Conservation (phyloP, 2,888 invertebrate species). For the Cryptocheilus praepositus region DNA sequence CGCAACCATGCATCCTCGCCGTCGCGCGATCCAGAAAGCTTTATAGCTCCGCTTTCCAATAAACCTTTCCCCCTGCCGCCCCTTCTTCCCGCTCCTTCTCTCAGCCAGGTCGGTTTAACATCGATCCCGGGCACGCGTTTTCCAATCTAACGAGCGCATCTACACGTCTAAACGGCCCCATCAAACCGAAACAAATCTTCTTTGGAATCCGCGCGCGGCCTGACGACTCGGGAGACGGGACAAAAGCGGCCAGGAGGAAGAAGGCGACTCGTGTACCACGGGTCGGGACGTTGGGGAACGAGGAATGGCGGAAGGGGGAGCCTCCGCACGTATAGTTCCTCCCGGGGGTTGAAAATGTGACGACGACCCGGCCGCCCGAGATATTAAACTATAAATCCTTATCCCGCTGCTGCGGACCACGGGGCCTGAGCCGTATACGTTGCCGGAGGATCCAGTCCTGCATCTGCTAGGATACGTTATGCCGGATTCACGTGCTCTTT, state of each 20-base stretch:
- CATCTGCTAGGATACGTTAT: conserved; percentile 28
- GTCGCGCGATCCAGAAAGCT: background rate
- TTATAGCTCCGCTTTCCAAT: background rate
- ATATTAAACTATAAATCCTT: conserved; percentile 76
- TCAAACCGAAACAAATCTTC: conserved; percentile 71
- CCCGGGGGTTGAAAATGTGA: conserved; percentile 66
- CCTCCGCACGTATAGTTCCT: conserved; percentile 55
- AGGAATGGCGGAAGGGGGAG: conserved; percentile 26
- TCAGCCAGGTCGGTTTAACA: background rate
- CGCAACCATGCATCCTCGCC: too few relatives aligned
- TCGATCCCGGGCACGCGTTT: conserved; percentile 40
- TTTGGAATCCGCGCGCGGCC: conserved; percentile 57
- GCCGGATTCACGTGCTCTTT: conserved; percentile 29
- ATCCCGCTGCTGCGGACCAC: conserved; percentile 70
- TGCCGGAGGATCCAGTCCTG: conserved; percentile 43
- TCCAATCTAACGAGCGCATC: conserved; percentile 71
- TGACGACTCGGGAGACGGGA: background rate
- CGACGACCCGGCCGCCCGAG: conserved; percentile 67
- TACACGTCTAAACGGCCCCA: conserved; percentile 70
- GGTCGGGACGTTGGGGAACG: conserved; percentile 15
- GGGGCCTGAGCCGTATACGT: conserved; percentile 46
- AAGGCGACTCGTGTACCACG: conserved; percentile 10
- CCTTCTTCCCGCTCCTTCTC: background rate
- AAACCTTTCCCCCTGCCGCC: background rate
- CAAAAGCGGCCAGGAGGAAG: conserved; percentile 15